A percentile compares a stretch with the other conserved stretches of the same genome.
phyloP scores from a whole-genome alignment of 2,888 invertebrate species.

The Trichopoda pennipes region DNA sequence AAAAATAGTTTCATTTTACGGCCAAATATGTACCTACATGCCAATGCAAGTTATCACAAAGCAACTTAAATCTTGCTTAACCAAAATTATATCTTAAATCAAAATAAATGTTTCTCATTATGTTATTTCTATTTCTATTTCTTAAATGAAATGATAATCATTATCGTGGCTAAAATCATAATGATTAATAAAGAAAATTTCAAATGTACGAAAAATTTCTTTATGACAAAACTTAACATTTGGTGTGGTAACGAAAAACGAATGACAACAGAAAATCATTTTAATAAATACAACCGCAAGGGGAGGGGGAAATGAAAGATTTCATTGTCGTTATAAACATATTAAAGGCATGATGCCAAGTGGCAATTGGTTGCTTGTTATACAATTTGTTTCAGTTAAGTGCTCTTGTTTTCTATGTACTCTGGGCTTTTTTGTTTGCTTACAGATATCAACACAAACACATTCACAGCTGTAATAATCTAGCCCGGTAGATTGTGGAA shows the following conservation, averaged over 20 bases:
- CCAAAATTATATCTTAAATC: not conserved
- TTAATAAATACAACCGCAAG: constrained; percentile 9
- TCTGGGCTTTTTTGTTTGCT: constrained; percentile 43
- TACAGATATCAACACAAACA: not conserved
- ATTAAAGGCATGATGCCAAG: constrained; percentile 62
- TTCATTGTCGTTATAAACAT: constrained; percentile 52
- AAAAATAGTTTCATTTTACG: too few species aligned
- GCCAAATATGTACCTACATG: too few species aligned
- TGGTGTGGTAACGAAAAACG: not conserved
- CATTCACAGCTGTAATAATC: not conserved
- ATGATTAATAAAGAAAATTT: constrained; percentile 32
- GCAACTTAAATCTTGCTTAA: not conserved
- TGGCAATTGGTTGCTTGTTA: constrained; percentile 66
- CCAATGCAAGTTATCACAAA: not conserved
- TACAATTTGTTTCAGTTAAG: constrained; percentile 67
- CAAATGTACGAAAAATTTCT: not conserved
- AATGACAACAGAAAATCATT: constrained; percentile 1
- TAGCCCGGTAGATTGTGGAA: not conserved
- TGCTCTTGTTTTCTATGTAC: constrained; percentile 55
- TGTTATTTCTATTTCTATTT: not conserved
- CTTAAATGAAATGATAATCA: not conserved
- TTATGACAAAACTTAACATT: constrained; percentile 1
- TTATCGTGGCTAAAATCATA: constrained; percentile 30
- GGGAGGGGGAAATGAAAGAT: constrained; percentile 19
- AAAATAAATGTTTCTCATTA: not conserved